These are phyloP conservation scores for Ceratosolen fusciceps DNA, from an alignment of 1,140 invertebrate species.

Conservation along the genomic window DNA sequence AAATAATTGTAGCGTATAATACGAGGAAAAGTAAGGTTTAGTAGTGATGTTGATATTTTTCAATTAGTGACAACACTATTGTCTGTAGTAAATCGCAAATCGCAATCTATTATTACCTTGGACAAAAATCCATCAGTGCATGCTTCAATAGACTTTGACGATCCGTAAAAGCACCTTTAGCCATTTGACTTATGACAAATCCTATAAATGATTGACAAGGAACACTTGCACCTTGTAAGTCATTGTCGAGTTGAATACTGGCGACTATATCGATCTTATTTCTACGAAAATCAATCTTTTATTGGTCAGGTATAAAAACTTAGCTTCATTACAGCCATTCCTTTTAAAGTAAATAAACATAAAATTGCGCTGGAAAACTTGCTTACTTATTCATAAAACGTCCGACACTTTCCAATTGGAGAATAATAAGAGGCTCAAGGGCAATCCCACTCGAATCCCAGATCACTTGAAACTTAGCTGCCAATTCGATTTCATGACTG, in stretches of 20 bases:
- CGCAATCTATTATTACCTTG: slow-evolving; percentile 48
- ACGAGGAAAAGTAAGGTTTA: too few species aligned
- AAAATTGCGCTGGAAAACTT: not conserved
- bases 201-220: slow-evolving; percentile 61
- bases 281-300: slow-evolving; percentile 8
- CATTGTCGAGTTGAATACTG: slow-evolving; percentile 52
- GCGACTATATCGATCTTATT: slow-evolving; percentile 23
- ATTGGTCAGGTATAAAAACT: not conserved
- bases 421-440: slow-evolving; percentile 50
- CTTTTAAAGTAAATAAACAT: not conserved
- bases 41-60: too few species aligned
- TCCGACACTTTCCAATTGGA: slow-evolving; percentile 15
- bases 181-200: slow-evolving; percentile 55
- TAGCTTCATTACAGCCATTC: not conserved
- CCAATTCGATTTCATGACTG: slow-evolving; percentile 54
- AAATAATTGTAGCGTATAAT: too few species aligned
- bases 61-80: too few species aligned
- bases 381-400: slow-evolving; percentile 27
- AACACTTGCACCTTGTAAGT: slow-evolving; percentile 56
- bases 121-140: slow-evolving; percentile 53
- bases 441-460: slow-evolving; percentile 61
- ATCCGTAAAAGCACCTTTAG: slow-evolving; percentile 35
- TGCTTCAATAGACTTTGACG: slow-evolving; percentile 41
- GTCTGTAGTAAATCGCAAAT: too few species aligned
- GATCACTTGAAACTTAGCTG: slow-evolving; percentile 58